Conservation (phyloP, 2,797 vertebrate species). For the Coccyzus lansbergi region DNA sequence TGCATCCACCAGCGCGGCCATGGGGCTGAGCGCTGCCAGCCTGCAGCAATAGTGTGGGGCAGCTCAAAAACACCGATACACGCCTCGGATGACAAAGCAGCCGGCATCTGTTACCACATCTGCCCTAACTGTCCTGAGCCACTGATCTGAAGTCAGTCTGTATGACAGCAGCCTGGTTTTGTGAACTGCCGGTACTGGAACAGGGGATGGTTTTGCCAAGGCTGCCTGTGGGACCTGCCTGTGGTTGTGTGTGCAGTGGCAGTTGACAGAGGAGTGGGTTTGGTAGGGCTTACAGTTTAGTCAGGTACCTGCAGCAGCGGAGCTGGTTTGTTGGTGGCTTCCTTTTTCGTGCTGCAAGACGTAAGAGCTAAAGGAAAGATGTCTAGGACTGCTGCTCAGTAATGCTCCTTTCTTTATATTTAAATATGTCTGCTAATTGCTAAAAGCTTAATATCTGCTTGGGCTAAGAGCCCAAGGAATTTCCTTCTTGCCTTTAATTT, state of each 20-base stretch:
- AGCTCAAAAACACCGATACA: not conserved
- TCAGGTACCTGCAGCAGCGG: not conserved
- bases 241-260: not conserved
- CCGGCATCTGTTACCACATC: not conserved
- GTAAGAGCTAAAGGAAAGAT: not conserved
- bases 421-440: not conserved
- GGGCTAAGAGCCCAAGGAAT: constrained; percentile 20
- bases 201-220: not conserved
- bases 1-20: not conserved
- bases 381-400: not conserved
- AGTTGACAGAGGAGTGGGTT: not conserved
- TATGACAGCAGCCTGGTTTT: not conserved
- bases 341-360: not conserved
- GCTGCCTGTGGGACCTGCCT: not conserved
- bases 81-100: accelerated
- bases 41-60: not conserved
- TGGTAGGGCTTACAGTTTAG: not conserved
- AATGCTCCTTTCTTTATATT: not conserved
- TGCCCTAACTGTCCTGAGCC: not conserved
- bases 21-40: not conserved
- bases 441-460: constrained; percentile 30
- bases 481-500: constrained; percentile 52
- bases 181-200: not conserved
- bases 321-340: not conserved
- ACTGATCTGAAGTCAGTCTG: not conserved